Evolutionary conservation across 2,797 vertebrate genomes (phyloP), one percentile per base, ranked within the genome.

Genomic region (Lacerta viridis): DNA sequence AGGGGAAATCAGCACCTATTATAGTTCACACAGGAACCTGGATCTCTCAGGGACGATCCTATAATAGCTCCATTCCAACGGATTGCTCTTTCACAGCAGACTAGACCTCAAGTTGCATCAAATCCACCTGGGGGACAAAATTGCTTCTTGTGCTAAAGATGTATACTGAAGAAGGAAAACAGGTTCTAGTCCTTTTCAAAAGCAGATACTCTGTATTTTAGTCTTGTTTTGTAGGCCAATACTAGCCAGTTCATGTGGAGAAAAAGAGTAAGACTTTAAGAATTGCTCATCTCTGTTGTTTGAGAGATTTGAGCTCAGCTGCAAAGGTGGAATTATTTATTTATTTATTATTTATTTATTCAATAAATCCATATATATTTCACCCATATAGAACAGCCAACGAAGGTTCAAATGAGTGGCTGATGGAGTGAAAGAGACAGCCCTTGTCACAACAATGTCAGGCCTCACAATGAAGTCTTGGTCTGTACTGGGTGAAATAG

Each of bases 131-230:
- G 55, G 74, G 29, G 46, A 74, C 36, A 36, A 88, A 83, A 88
- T 74, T 86, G 72, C 66, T 86, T 86, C 75, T 69, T 59, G 50
- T 61, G 83, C 13, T 80, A 87, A 69, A 27, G 50, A 36, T 80
- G 25, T 66, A 90, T 50, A 75, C 3, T 86, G n/a, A 87, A 87
- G 50, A 90, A 75, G 39, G 41, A 78, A 68, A 5, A 17, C 4
- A 41, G 36, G 23, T 39, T 78, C 76, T 46, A 33, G 50, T 74
- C 27, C 18, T 39, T 83, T 83, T 75, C 68, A 66, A 68, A 79
- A 33, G 43, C 64, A 78, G n/a, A 87, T 80, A n/a, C 86, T 79
- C 41, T 55, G 33, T 74, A 74, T 43, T 79, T 85, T 86, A 78
- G 46, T 88, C 64, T 83, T 79, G 46, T 88, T 46, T 83, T 79